These are phyloP conservation scores for Cettia cetti DNA, from an alignment of 2,113 vertebrate species.

Conservation along the genomic window DNA sequence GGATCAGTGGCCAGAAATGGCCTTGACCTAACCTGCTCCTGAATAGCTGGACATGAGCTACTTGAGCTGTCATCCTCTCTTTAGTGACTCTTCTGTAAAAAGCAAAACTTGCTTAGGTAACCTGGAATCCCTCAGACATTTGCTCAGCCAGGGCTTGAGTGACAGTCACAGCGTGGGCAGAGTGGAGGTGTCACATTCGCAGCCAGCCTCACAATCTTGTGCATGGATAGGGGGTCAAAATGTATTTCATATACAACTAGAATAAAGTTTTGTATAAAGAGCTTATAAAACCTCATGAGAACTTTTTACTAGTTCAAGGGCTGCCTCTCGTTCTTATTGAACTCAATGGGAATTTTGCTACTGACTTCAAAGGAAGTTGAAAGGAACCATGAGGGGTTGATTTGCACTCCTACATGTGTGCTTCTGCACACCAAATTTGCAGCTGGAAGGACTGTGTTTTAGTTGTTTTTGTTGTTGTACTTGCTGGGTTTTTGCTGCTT, in stretches of 20 bases:
- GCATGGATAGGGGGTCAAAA: background rate
- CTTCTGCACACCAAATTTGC: constrained; percentile 44
- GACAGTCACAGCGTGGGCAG: background rate
- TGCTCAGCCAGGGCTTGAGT: background rate
- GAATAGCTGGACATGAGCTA: background rate
- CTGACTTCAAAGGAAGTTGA: constrained; percentile 62
- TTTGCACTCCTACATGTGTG: constrained; percentile 36
- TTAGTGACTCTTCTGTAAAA: background rate
- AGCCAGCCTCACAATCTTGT: background rate
- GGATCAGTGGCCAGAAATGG: constrained; percentile 5
- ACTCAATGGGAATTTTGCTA: constrained; percentile 52
- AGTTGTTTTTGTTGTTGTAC: background rate
- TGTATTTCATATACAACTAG: background rate
- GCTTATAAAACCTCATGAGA: constrained; percentile 28
- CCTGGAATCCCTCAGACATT: background rate
- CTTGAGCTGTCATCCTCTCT: constrained; percentile 8
- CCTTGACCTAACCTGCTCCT: constrained; percentile 41
- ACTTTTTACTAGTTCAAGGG: constrained; percentile 42
- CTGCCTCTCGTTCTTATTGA: constrained; percentile 29
- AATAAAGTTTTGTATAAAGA: constrained; percentile 25
- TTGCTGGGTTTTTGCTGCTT: background rate
- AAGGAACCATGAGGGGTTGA: constrained; percentile 38
- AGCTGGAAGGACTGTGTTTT: constrained; percentile 15
- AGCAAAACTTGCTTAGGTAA: background rate
- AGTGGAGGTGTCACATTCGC: background rate